These are phyloP conservation scores for Calosoma granatense DNA, from an alignment of 1,140 invertebrate genomes.

Conservation along the genomic window DNA sequence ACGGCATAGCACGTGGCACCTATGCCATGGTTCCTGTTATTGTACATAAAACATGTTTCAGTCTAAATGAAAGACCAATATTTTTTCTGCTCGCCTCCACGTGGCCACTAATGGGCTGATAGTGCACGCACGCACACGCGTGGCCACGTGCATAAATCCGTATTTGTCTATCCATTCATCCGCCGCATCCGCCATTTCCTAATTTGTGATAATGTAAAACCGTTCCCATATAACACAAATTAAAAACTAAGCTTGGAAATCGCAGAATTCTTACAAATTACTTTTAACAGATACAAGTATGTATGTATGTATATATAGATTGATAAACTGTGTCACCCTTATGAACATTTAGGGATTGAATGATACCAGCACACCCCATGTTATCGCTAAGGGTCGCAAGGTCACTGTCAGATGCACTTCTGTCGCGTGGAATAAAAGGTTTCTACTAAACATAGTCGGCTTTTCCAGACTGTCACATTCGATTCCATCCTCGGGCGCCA, in stretches of 20 bases:
- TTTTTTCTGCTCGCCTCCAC: not conserved
- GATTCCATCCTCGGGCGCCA: not conserved
- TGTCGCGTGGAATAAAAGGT: not conserved
- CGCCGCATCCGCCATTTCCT: too few relatives aligned
- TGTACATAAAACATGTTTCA: constrained; percentile 1
- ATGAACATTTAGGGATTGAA: not conserved
- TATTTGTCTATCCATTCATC: too few relatives aligned
- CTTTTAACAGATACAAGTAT: too few relatives aligned
- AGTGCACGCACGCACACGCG: not conserved
- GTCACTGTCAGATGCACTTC: not conserved
- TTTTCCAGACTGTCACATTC: not conserved
- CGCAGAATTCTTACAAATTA: too few relatives aligned
- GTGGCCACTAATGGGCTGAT: not conserved
- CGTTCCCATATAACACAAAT: too few relatives aligned
- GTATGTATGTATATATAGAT: too few relatives aligned
- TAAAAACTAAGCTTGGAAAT: too few relatives aligned
- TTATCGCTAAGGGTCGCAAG: not conserved
- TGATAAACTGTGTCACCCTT: too few relatives aligned
- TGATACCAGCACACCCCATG: not conserved
- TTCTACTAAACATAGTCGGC: too few relatives aligned
- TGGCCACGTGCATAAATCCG: too few relatives aligned
- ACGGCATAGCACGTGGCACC: not conserved
- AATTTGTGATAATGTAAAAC: too few relatives aligned
- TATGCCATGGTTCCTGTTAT: not conserved
- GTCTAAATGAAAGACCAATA: constrained; percentile 1